Percentiles rank a stretch among this genome's conserved stretches.
Evolutionary conservation across 1,140 invertebrate species (phyloP).

Genomic region (Aphelenchoides fujianensis): DNA sequence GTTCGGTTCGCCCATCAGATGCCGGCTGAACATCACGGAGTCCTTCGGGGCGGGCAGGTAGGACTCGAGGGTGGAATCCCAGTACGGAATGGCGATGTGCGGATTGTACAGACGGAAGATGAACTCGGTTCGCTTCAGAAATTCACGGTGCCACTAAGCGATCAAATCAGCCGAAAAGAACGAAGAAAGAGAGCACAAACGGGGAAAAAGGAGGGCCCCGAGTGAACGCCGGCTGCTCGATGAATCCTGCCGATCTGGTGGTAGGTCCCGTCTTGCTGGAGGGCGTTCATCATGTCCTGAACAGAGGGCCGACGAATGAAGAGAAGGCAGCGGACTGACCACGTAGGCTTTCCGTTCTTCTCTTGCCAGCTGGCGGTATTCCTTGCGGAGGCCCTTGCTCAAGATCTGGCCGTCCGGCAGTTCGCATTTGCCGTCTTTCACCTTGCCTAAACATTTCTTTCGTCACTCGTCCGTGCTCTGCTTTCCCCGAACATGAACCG

Average conservation of each 20-base stretch:
- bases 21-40: slow-evolving; percentile 62
- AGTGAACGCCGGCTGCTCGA: slow-evolving; percentile 49
- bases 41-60: slow-evolving; percentile 57
- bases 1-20: slow-evolving; percentile 59
- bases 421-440: slow-evolving; percentile 39
- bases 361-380: slow-evolving; percentile 62
- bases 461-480: too few relatives aligned
- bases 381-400: slow-evolving; percentile 59
- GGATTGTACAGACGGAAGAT: slow-evolving; percentile 54
- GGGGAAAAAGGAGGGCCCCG: slow-evolving; percentile 57
- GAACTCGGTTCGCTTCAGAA: slow-evolving; percentile 38
- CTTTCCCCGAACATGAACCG: too few relatives aligned
- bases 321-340: too few relatives aligned
- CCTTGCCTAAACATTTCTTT: slow-evolving; percentile 22
- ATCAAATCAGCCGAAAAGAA: too few relatives aligned
- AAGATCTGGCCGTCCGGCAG: slow-evolving; percentile 50
- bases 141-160: slow-evolving; percentile 1
- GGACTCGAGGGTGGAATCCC: slow-evolving; percentile 62
- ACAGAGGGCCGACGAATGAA: too few relatives aligned
- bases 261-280: slow-evolving; percentile 44
- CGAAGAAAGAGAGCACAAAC: too few relatives aligned
- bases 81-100: slow-evolving; percentile 63
- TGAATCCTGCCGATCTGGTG: slow-evolving; percentile 46
- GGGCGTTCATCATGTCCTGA: slow-evolving; percentile 51
- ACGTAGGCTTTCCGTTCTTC: slow-evolving; percentile 58